Conservation (phyloP, 23 tunicate species). For the Styela clava region DNA sequence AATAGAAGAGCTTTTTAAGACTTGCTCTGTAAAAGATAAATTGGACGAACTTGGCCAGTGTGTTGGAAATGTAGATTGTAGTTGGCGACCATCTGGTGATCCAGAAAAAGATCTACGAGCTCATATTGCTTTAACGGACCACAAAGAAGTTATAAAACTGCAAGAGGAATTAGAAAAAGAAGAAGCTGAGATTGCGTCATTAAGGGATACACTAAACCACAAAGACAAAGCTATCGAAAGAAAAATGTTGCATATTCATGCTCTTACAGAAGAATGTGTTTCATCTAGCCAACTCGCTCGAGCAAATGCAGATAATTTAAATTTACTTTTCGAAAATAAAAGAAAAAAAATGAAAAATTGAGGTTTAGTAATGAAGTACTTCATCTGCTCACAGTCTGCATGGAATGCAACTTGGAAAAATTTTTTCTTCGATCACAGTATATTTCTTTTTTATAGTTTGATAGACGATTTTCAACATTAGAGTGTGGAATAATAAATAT, state of each 20-base stretch:
- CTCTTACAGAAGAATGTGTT: constrained; percentile 1
- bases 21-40: not conserved
- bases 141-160: not conserved
- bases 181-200: not conserved
- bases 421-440: too few species aligned
- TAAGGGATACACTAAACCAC: not conserved
- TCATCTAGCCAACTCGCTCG: not conserved
- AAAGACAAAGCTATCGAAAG: constrained; percentile 9
- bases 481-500: too few species aligned
- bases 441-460: too few species aligned
- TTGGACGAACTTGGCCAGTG: not conserved
- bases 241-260: constrained; percentile 3
- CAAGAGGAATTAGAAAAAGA: constrained; percentile 5
- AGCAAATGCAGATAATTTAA: not conserved
- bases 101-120: constrained; percentile 16
- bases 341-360: too few species aligned
- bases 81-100: constrained; percentile 21
- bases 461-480: too few species aligned
- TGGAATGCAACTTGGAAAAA: too few species aligned
- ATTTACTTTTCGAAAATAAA: not conserved
- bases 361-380: too few species aligned
- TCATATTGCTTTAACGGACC: constrained; percentile 6
- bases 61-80: not conserved
- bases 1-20: not conserved
- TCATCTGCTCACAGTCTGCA: too few species aligned